Conservation (phyloP, 2,888 invertebrate species). For the Hydrotaea cyrtoneurina region DNA sequence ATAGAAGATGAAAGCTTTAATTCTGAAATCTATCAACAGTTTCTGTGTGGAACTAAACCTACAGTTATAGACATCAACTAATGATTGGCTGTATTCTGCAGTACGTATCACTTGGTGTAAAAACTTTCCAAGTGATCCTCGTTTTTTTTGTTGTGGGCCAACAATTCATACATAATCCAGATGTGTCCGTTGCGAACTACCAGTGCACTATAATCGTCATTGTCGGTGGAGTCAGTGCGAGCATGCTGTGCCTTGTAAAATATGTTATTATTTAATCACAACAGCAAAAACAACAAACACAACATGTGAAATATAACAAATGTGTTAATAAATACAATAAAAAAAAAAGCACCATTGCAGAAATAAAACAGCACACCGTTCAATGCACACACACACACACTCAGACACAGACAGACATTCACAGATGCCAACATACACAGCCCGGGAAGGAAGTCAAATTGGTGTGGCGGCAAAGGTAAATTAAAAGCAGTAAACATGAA, state of each 20-base stretch:
- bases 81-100: no score
- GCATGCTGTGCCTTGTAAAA: background rate
- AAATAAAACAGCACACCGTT: background rate
- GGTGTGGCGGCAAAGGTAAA: conserved; percentile 30
- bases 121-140: background rate
- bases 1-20: no score
- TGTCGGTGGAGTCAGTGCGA: background rate
- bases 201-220: background rate
- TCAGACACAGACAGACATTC: background rate
- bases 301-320: conserved; percentile 34
- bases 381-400: background rate
- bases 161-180: conserved; percentile 13
- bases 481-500: conserved; percentile 18
- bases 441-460: conserved; percentile 11
- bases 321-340: conserved; percentile 32
- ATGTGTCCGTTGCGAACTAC: background rate
- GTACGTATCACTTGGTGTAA: no score
- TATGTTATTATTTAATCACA: conserved; percentile 24
- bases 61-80: no score
- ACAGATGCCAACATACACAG: background rate
- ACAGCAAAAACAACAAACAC: background rate
- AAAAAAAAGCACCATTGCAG: background rate
- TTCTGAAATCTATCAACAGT: no score
- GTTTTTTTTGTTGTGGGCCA: background rate
- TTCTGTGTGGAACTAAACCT: no score